Base-by-base conservation (phyloP, 53 echinoderm and acorn worm genomes). In the Glandiceps talaboti region DNA sequence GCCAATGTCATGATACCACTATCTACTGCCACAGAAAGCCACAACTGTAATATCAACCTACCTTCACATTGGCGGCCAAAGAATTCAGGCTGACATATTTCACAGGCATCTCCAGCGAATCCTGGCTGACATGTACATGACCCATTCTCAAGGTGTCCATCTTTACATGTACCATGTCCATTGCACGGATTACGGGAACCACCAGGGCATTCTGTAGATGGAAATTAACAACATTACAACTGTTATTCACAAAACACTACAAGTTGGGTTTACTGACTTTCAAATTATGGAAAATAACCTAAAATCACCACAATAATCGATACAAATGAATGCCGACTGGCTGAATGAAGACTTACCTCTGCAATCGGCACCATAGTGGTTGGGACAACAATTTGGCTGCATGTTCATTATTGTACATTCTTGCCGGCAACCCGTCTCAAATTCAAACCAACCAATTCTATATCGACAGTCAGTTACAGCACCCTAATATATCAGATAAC, bases 11-110 rank as follows among this genome's bases (percentile, higher is more conserved):
- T n/a, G n/a, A n/a, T n/a, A n/a, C n/a, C n/a, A n/a, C n/a, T n/a
- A n/a, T n/a, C n/a, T n/a, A n/a, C n/a, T n/a, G n/a, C n/a, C n/a
- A n/a, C n/a, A n/a, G n/a, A n/a, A n/a, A n/a, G n/a, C n/a, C n/a
- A n/a, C n/a, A n/a, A n/a, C n/a, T n/a, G n/a, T n/a, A n/a, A n/a
- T n/a, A n/a, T n/a, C n/a, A n/a, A n/a, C 87, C 83, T 33, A 93
- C 93, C 84, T 81, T 32, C 84, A 73, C 93, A 93, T 33, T 86
- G 30, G 14, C 87, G 90, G 27, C 93, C 90, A 45, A 12, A 45
- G 64, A 12, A 45, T 12, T 20, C 64, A 45, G 64, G 64, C 20
- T 45, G 64, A 45, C 64, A 45, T 20, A 45, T 45, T 45, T 45
- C 64, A 45, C 64, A 45, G 20, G 64, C 64, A 45, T 20, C 20